Conservation (phyloP, 2,888 invertebrate species). For the Trichacis sp. region DNA sequence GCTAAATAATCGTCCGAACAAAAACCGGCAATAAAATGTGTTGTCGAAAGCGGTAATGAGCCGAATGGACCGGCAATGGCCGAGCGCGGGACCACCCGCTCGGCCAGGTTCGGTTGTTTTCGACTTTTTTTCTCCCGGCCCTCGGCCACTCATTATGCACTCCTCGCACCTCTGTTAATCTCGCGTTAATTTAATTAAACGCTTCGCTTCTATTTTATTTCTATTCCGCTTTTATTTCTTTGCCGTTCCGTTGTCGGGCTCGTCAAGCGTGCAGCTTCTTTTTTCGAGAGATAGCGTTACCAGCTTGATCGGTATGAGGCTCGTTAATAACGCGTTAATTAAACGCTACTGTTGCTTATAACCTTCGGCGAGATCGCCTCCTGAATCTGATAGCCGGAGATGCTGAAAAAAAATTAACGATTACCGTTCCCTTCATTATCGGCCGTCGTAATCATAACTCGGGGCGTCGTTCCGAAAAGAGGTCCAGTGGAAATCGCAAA, state of each 20-base stretch:
- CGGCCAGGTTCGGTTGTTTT: no score
- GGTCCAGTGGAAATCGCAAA: not conserved
- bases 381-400: not conserved
- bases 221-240: constrained; percentile 42
- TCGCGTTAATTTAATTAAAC: constrained; percentile 69
- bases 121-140: constrained; percentile 10
- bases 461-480: not conserved
- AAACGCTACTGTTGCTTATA: constrained; percentile 45
- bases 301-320: constrained; percentile 44
- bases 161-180: constrained; percentile 68
- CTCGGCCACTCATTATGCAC: constrained; percentile 67
- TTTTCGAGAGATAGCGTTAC: constrained; percentile 49
- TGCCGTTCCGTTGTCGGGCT: constrained; percentile 44
- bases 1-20: constrained; percentile 63
- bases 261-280: constrained; percentile 43
- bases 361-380: constrained; percentile 39
- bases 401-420: constrained; percentile 2
- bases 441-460: constrained; percentile 2
- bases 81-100: constrained; percentile 62
- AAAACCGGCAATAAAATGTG: constrained; percentile 67
- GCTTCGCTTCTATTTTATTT: constrained; percentile 51
- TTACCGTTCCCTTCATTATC: not conserved
- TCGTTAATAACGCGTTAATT: constrained; percentile 48
- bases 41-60: constrained; percentile 63
- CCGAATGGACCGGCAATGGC: constrained; percentile 53